These are phyloP conservation scores for Pogonognathellus flavescens DNA, from an alignment of 1,140 invertebrate species.

Conservation along the genomic window DNA sequence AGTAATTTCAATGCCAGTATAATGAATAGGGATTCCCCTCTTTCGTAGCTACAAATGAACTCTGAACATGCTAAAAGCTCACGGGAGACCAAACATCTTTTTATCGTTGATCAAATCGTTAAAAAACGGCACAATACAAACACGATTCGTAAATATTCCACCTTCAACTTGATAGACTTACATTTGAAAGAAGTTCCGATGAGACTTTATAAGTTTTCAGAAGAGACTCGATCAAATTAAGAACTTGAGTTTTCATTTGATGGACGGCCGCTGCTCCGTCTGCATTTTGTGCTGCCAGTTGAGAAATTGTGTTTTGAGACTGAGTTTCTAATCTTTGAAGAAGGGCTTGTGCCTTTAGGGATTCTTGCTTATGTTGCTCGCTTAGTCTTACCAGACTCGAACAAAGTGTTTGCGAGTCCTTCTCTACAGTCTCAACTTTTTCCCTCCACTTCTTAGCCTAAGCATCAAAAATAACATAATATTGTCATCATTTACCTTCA, in stretches of 20 bases:
- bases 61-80: no score
- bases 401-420: constrained; percentile 62
- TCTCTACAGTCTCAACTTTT: constrained; percentile 56
- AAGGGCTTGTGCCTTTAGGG: constrained; percentile 61
- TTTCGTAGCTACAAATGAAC: no score
- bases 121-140: not conserved
- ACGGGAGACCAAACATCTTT: no score
- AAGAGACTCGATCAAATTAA: constrained; percentile 56
- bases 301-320: constrained; percentile 26
- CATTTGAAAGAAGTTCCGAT: constrained; percentile 52
- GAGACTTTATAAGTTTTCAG: constrained; percentile 62
- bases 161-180: not conserved
- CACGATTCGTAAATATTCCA: not conserved
- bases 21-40: no score
- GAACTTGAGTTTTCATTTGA: constrained; percentile 50
- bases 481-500: no score
- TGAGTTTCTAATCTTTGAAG: constrained; percentile 57
- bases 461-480: not conserved
- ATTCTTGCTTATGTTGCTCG: constrained; percentile 66
- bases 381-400: constrained; percentile 65
- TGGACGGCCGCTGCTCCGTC: constrained; percentile 48
- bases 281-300: constrained; percentile 42
- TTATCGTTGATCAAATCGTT: constrained; percentile 13
- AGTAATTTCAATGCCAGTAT: no score
- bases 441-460: constrained; percentile 61